Percentiles rank a stretch among this genome's conserved stretches.
phyloP scores from a whole-genome alignment of 2,113 vertebrate species.

The Syrrhaptes paradoxus region DNA sequence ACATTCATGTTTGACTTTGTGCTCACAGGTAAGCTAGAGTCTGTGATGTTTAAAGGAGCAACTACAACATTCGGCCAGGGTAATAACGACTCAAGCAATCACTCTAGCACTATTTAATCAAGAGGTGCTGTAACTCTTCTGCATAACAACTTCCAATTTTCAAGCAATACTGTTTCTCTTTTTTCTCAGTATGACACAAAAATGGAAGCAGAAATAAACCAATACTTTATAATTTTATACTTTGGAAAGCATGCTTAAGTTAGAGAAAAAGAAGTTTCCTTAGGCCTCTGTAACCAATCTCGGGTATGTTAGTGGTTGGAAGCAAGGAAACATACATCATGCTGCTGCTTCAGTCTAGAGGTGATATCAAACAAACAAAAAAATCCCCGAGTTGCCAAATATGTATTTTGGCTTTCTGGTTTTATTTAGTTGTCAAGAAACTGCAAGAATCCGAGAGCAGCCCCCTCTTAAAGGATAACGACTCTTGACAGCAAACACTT shows the following conservation, averaged over 20 bases:
- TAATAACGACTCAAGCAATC: neutral
- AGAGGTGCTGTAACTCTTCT: neutral
- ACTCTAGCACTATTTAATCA: neutral
- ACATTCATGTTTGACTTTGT: neutral
- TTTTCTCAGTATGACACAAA: neutral
- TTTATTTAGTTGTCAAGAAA: slow-evolving; percentile 49
- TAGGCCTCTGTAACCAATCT: neutral
- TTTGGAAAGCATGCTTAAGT: neutral
- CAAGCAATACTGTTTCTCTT: neutral
- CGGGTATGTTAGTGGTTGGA: neutral
- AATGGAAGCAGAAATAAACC: neutral
- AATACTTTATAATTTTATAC: neutral
- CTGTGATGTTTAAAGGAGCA: neutral
- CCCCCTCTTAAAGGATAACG: neutral
- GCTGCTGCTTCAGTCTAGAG: neutral
- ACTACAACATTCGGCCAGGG: neutral
- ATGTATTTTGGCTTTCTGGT: slow-evolving; percentile 28
- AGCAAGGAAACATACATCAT: neutral
- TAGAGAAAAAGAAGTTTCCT: neutral
- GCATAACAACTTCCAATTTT: neutral
- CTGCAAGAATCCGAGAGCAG: neutral
- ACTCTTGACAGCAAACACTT: slow-evolving; percentile 31
- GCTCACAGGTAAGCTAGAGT: neutral
- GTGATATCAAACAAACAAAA: neutral
- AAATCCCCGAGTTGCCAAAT: neutral